These are phyloP conservation scores for Coregonus suidteri DNA, from an alignment of 2,797 vertebrate genomes.

Conservation along the genomic window DNA sequence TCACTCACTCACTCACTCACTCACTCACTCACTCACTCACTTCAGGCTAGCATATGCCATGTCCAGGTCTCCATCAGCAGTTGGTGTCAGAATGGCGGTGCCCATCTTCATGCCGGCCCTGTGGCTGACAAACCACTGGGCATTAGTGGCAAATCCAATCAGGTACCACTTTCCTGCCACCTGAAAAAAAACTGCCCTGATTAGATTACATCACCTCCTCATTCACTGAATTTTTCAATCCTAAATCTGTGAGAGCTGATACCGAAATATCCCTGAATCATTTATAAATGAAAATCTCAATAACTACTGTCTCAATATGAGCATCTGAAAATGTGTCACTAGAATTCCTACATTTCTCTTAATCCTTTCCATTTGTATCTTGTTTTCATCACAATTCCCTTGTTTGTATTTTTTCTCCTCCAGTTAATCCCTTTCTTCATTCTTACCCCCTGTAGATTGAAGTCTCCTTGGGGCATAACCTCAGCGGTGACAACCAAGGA, in stretches of 20 bases:
- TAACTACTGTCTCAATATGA: too few relatives aligned
- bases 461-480: conserved; percentile 73
- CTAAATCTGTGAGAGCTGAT: neutral
- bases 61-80: conserved; percentile 77
- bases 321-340: neutral
- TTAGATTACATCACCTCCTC: neutral
- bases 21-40: conserved; percentile 61
- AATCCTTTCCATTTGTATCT: neutral
- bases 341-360: neutral
- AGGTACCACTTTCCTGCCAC: conserved; percentile 84
- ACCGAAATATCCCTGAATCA: neutral
- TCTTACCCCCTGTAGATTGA: conserved; percentile 82
- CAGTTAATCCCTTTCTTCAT: neutral
- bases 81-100: conserved; percentile 62
- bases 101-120: conserved; percentile 82
- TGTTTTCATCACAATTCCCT: too few relatives aligned
- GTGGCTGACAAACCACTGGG: conserved; percentile 81
- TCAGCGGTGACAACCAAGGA: conserved; percentile 51
- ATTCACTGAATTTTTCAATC: neutral
- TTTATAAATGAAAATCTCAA: neutral
- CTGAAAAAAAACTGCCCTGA: conserved; percentile 56
- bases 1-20: too few relatives aligned
- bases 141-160: conserved; percentile 84
- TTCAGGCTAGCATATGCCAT: conserved; percentile 77
- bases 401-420: neutral